These are phyloP conservation scores for Coccyzus lansbergi DNA, from an alignment of 2,797 vertebrate species.

Conservation along the genomic window DNA sequence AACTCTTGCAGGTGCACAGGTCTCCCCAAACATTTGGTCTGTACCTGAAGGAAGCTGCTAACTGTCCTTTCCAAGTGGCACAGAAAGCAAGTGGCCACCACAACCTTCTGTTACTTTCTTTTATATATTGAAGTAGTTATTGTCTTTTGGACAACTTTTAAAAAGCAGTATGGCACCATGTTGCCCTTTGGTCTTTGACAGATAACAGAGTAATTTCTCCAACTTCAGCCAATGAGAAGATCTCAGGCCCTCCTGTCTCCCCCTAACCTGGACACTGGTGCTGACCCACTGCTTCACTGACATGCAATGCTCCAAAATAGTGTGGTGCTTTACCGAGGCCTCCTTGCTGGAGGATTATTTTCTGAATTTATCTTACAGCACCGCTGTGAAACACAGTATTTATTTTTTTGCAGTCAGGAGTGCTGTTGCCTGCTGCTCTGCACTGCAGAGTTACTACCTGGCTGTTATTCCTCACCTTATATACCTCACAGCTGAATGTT, in stretches of 20 bases:
- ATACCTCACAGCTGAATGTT: not conserved
- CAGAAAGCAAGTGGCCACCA: fast-evolving
- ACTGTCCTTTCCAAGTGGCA: not conserved
- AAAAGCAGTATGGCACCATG: not conserved
- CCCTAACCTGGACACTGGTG: not conserved
- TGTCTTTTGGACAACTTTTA: not conserved
- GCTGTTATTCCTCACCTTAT: not conserved
- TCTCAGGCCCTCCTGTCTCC: not conserved
- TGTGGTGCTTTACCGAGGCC: not conserved
- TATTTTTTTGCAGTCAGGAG: not conserved
- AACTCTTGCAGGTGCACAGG: not conserved
- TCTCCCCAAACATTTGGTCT: fast-evolving
- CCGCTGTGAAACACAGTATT: not conserved
- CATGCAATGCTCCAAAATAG: fast-evolving
- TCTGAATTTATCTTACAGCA: not conserved
- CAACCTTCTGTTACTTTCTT: not conserved
- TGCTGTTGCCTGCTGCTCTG: not conserved
- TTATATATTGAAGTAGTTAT: too few species aligned
- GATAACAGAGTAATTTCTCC: not conserved
- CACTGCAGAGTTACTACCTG: not conserved
- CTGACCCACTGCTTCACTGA: fast-evolving
- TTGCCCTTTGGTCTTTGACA: not conserved
- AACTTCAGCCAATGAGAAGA: not conserved
- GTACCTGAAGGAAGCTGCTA: not conserved
- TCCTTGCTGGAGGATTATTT: not conserved